Conservation (phyloP, 1,140 invertebrate species). For the Sarcophaga bullata region DNA sequence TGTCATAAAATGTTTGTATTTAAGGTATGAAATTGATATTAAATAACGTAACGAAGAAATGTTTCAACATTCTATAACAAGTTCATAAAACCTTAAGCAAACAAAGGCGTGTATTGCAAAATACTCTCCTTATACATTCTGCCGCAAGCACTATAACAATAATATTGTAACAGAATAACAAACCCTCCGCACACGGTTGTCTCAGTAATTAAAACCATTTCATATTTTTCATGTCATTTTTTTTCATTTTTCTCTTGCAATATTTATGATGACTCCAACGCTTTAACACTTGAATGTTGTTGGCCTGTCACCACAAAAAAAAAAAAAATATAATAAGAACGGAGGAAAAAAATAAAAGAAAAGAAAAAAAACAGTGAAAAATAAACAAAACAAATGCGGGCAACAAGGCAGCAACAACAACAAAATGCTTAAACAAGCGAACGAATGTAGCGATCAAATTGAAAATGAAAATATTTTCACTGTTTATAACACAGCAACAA, state of each 20-base stretch:
- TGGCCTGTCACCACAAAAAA: slow-evolving; percentile 14
- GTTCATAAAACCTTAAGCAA: slow-evolving; percentile 21
- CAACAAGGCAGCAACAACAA: neutral
- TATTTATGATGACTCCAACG: slow-evolving; percentile 24
- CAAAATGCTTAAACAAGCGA: too few relatives aligned
- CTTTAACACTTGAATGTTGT: slow-evolving; percentile 24
- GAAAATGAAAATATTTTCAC: slow-evolving; percentile 16
- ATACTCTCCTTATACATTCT: neutral
- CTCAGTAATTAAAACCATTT: slow-evolving; percentile 17
- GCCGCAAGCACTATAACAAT: neutral
- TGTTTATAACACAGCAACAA: slow-evolving; percentile 5
- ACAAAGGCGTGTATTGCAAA: slow-evolving; percentile 16
- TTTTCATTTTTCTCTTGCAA: slow-evolving; percentile 16
- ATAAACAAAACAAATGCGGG: neutral
- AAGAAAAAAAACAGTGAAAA: neutral
- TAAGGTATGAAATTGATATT: neutral
- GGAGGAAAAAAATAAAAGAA: too few relatives aligned
- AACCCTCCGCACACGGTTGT: neutral
- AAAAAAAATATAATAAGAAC: too few relatives aligned
- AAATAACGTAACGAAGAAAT: neutral
- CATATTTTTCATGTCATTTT: slow-evolving; percentile 25
- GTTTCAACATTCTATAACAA: neutral
- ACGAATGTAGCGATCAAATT: slow-evolving; percentile 10
- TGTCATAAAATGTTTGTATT: neutral
- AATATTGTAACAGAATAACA: neutral